Base-by-base conservation (phyloP, 1,140 invertebrate genomes). In the Pinna nobilis region DNA sequence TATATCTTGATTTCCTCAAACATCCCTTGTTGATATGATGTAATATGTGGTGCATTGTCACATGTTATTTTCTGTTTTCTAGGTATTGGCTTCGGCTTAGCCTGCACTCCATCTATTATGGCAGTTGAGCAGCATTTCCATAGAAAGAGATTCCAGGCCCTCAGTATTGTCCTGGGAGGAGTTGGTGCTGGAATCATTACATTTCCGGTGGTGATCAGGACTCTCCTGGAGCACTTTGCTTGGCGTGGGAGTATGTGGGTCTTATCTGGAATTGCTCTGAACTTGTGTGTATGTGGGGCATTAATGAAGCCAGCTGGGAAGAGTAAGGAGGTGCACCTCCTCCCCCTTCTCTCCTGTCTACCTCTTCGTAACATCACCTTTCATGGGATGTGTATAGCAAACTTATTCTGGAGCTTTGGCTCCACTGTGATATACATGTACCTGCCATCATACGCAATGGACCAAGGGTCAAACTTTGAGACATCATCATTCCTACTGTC, bases 231-330 rank as follows among this genome's bases (percentile, higher is more conserved):
- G 15, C 66, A 77, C n/a, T 82, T 82, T 57, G 94, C 94, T 0
- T 98, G 96, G 96, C 89, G 95, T 51, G 95, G 95, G n/a, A 94
- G 95, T 2, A 94, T 94, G 0, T 86, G 96, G 1, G 93, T 97
- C 51, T 86, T 97, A 5, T 93, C 95, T 0, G 96, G 95, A 9
- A 88, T 96, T 7, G 96, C 97, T 81, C 89, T 97, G 2, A 96
- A 97, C 87, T 92, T 97, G 80, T 93, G 93, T 30, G 94, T 96
- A 0, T 98, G 95, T 86, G 96, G 96, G 0, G 91, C 93, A n/a
- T 11, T 84, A 6, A 86, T 87, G 84, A 80, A 76, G 28, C 84
- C 86, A 3, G 49, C 50, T 2, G 44, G 44, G 2, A 68, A 73
- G 39, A 69, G 80, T 7, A 86, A 84, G 63, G 78, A 85, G 50